Conservation (phyloP, 2,797 vertebrate genomes). For the Eulemur albifrons region DNA sequence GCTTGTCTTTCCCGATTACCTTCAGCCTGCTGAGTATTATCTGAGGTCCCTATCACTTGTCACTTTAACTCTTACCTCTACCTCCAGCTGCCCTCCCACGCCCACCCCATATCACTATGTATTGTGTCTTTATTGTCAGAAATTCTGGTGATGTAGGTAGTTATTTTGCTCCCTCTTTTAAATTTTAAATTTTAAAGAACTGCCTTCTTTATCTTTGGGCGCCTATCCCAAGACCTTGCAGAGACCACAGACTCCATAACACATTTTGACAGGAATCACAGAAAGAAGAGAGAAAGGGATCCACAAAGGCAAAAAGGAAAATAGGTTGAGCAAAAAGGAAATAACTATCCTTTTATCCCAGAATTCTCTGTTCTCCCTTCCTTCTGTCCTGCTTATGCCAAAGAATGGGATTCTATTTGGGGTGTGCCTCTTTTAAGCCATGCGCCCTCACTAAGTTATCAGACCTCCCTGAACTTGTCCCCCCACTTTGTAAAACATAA, state of each 20-base stretch:
- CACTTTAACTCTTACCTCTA: not conserved
- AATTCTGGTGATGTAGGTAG: not conserved
- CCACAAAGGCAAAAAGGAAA: not conserved
- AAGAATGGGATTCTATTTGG: not conserved
- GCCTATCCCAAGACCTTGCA: not conserved
- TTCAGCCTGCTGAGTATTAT: not conserved
- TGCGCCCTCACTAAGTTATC: not conserved
- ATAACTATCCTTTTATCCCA: not conserved
- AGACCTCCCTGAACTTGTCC: not conserved
- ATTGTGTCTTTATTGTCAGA: not conserved
- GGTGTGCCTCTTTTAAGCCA: not conserved
- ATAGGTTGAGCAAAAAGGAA: not conserved
- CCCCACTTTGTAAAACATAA: not conserved
- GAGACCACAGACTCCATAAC: not conserved
- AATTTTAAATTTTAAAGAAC: not conserved
- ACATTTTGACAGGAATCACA: rapidly evolving
- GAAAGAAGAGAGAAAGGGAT: not conserved
- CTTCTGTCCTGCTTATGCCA: not conserved
- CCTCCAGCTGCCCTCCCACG: not conserved
- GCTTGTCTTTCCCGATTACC: not conserved
- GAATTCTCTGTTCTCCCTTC: not conserved
- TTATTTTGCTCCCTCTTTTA: not conserved
- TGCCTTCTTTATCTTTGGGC: not conserved
- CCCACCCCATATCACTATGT: not conserved
- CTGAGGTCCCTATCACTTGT: not conserved